Base-by-base conservation (phyloP, 2,113 vertebrate genomes). In the Xerus inauris region DNA sequence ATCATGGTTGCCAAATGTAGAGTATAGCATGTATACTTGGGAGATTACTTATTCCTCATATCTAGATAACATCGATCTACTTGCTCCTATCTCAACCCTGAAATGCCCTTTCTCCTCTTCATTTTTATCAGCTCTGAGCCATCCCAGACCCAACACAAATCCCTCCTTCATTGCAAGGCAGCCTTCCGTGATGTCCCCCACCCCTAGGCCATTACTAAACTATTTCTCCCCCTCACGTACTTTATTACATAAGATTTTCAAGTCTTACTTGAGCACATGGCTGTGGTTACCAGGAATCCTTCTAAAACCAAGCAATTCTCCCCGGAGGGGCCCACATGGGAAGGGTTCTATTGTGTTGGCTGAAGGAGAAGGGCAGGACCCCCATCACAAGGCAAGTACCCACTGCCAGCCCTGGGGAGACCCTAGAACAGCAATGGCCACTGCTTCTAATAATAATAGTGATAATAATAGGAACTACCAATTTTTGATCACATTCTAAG, bases 191-290 rank as follows among this genome's bases (percentile, higher is more conserved):
- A 77, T 8, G 11, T 51, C 26, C 59, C 35, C 11, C 17, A 9
- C 5, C 32, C 42, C 16, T 1, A 38, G 19, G 54, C 14, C 35
- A 83, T 19, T 79, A n/a, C 54, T 40, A 90, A 59, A 57, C 3
- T 6, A 6, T 28, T 45, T 87, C 28, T 67, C 49, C 59, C 26
- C 22, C 59, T 62, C 59, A 62, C 8, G n/a, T 54, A 40, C 54
- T 72, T 83, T 64, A 95, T 72, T 45, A 67, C 24, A 22, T 35
- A 94, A 51, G 40, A 81, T 89, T 89, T 94, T 81, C 42, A 89
- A 64, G 64, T 72, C 38, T 49, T 71, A 87, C 19, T 64, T 8
- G n/a, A 62, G 24, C 9, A 28, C 9, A 8, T 62, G 69, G n/a
- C 28, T 87, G 19, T 49, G 14, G 35, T 93, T 73, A 85, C 57